phyloP scores from a whole-genome alignment of 2,888 invertebrate genomes.

The Podabrus alpinus region DNA sequence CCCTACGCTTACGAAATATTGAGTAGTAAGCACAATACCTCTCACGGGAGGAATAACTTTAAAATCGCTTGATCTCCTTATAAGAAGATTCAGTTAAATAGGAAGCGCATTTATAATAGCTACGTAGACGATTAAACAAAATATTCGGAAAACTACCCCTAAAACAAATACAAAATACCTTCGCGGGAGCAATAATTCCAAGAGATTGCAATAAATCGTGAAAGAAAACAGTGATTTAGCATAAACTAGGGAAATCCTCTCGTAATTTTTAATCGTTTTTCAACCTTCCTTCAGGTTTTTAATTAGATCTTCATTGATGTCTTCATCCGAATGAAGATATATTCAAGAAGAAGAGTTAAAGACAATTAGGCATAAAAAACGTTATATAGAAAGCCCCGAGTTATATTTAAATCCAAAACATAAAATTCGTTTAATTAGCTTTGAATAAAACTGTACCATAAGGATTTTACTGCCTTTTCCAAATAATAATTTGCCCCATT shows the following conservation, averaged over 20 bases:
- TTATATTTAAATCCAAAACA: too few relatives aligned
- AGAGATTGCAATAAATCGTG: neutral
- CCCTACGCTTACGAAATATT: neutral
- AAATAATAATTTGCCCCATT: too few relatives aligned
- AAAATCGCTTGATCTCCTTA: neutral
- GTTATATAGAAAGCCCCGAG: too few relatives aligned
- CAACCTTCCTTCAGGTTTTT: too few relatives aligned
- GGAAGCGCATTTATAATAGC: neutral
- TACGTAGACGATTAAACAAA: neutral
- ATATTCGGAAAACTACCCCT: neutral
- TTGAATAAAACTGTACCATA: neutral
- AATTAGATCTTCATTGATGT: too few relatives aligned
- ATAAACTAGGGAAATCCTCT: neutral
- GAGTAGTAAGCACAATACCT: neutral
- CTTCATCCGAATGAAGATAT: too few relatives aligned
- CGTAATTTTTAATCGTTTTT: neutral
- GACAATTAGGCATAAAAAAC: too few relatives aligned
- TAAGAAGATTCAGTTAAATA: neutral
- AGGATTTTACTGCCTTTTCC: neutral
- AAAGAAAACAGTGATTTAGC: neutral
- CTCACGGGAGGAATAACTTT: neutral
- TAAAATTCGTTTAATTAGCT: neutral
- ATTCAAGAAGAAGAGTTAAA: too few relatives aligned
- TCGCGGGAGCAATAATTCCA: neutral
- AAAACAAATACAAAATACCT: neutral